Evolutionary conservation across 1,140 invertebrate species (phyloP), one percentile per base, ranked within the genome.

Genomic region (Drosophila micromelanica): DNA sequence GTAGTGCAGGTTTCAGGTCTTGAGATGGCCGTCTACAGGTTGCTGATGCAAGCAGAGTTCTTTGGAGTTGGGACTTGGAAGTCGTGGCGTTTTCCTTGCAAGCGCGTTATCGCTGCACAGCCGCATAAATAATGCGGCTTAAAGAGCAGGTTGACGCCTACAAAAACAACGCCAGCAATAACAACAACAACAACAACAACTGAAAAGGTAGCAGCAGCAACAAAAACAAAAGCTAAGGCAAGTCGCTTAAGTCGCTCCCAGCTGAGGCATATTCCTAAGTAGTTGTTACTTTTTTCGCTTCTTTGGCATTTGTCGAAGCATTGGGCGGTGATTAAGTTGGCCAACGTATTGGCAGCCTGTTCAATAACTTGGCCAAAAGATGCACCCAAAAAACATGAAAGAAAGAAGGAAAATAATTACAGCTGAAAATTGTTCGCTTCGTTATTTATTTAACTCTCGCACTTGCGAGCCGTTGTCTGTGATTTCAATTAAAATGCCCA

Each of bases 111-210:
- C 90, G 90, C 90, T 90, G 85, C 75, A 86, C 90, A 90, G 86
- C 85, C 90, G 90, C 90, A 91, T 91, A 91, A 91, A 91, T 91
- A 91, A 91, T 91, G 86, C 73, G 76, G 90, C 90, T 91, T 91
- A 91, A 91, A 91, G 90, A 91, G 90, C 90, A 91, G 90, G 90
- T 91, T 91, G 90, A 91, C 90, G 90, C 90, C 90, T 91, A 87
- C 90, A 87, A 91, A 90, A 87, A 80, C 67, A 84, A 90, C 27
- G 52, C 30, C 17, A 54, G 49, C 37, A 38, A 43, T 12, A 38
- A 37, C 23, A 45, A 11, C 32, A n/a, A 37, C 17, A 54, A 55
- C 37, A 38, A 43, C 13, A 38, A 37, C 23, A 45, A 11, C 32
- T 46, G 11, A 57, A 55, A 73, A 61, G 52, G 67, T 69, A 69